Percentiles rank a stretch among this genome's conserved stretches.
Conservation (phyloP, 2,113 vertebrate species). For the Odontophorus gujanensis region DNA sequence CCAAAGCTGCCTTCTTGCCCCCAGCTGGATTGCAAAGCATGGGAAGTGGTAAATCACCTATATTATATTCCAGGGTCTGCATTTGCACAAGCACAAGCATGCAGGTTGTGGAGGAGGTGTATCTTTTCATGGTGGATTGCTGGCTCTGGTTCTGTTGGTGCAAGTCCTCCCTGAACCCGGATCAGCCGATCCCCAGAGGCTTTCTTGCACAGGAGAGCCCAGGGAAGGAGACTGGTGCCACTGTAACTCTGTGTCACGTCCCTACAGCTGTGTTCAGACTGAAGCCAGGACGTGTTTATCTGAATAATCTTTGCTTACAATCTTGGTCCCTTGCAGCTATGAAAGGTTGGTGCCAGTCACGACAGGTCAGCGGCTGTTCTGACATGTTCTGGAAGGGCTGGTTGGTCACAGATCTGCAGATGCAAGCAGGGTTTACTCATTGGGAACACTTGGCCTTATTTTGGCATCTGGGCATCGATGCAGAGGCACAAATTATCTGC, state of each 20-base stretch:
- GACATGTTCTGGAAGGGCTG: neutral
- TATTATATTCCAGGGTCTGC: neutral
- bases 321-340: conserved; percentile 32
- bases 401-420: neutral
- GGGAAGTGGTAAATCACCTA: neutral
- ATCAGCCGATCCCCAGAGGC: neutral
- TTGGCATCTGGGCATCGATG: conserved; percentile 18
- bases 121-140: neutral
- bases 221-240: neutral
- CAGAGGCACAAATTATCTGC: conserved; percentile 5
- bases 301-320: neutral
- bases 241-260: neutral
- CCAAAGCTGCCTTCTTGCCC: neutral
- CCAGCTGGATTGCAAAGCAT: neutral
- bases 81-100: neutral
- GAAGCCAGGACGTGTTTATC: neutral
- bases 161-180: neutral
- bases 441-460: conserved; percentile 8
- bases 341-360: conserved; percentile 4
- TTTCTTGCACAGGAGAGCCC: neutral
- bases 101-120: neutral
- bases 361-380: conserved; percentile 8
- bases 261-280: neutral
- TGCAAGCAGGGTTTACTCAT: neutral
- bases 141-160: neutral